Conservation (phyloP, 2,888 invertebrate species). For the Rhyacophila evoluta region DNA sequence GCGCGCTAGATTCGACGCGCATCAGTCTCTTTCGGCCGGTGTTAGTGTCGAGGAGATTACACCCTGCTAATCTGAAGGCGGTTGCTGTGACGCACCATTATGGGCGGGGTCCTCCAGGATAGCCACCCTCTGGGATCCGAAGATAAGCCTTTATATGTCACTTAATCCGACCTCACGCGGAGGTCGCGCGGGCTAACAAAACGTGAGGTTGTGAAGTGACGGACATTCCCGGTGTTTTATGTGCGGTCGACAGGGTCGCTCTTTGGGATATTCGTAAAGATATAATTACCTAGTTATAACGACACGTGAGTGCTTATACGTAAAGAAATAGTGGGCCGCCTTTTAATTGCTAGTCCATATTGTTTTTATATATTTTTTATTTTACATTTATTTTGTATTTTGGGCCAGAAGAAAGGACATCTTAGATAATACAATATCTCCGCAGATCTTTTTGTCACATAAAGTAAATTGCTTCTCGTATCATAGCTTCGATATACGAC, state of each 20-base stretch:
- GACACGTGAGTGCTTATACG: background rate
- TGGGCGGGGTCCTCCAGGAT: conserved; percentile 18
- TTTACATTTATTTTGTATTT: too few species aligned
- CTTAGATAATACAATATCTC: too few species aligned
- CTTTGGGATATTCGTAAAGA: background rate
- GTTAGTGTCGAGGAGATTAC: conserved; percentile 54
- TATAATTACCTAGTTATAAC: background rate
- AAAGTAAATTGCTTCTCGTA: too few species aligned
- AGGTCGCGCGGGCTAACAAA: conserved; percentile 33
- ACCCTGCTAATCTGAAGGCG: conserved; percentile 53
- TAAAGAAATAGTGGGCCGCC: background rate
- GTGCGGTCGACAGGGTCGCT: conserved; percentile 29
- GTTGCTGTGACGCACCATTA: conserved; percentile 31
- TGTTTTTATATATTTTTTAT: too few species aligned
- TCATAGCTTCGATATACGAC: too few species aligned
- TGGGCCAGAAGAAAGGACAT: too few species aligned
- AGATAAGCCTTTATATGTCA: conserved; percentile 53
- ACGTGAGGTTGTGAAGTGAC: conserved; percentile 53
- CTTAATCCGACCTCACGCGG: conserved; percentile 47
- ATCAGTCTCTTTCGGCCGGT: conserved; percentile 53
- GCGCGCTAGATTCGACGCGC: conserved; percentile 48
- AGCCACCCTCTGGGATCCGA: conserved; percentile 30
- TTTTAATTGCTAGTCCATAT: too few species aligned
- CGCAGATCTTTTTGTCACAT: too few species aligned
- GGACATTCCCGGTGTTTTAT: conserved; percentile 47